Evolutionary conservation across 2,888 invertebrate species (phyloP).

Genomic region (Agrochola macilenta): DNA sequence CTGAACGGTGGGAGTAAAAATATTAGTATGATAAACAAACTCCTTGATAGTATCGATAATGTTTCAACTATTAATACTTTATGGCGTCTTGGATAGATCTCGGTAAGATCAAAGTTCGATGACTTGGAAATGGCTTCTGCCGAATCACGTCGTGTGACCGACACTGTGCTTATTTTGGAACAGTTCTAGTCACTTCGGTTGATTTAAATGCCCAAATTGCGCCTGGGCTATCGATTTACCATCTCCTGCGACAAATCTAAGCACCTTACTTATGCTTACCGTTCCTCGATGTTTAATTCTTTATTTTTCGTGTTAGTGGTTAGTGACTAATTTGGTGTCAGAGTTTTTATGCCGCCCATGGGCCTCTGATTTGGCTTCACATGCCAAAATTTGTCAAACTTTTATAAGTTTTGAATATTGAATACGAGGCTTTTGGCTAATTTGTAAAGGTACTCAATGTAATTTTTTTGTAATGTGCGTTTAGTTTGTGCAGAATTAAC

Average conservation of each 20-base stretch:
- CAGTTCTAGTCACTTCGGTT: background rate
- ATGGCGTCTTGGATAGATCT: constrained; percentile 50
- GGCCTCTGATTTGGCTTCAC: too few species aligned
- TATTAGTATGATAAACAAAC: constrained; percentile 76
- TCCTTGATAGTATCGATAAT: constrained; percentile 73
- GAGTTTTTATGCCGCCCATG: too few species aligned
- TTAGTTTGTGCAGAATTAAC: too few species aligned
- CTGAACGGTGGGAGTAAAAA: constrained; percentile 71
- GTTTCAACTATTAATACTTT: constrained; percentile 73
- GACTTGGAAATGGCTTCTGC: constrained; percentile 43
- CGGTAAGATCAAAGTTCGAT: constrained; percentile 49
- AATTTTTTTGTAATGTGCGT: too few species aligned
- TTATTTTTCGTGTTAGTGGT: too few species aligned
- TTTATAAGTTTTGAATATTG: too few species aligned
- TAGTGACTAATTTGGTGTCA: too few species aligned
- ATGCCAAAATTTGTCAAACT: too few species aligned
- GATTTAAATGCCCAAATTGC: background rate
- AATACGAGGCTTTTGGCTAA: too few species aligned
- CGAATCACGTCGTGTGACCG: background rate
- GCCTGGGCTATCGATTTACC: background rate
- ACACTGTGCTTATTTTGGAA: background rate
- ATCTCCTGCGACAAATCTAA: background rate
- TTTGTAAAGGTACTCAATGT: too few species aligned
- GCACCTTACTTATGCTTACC: too few species aligned
- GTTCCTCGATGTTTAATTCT: background rate